phyloP scores from a whole-genome alignment of 2,888 invertebrate genomes.

The Phania funesta region DNA sequence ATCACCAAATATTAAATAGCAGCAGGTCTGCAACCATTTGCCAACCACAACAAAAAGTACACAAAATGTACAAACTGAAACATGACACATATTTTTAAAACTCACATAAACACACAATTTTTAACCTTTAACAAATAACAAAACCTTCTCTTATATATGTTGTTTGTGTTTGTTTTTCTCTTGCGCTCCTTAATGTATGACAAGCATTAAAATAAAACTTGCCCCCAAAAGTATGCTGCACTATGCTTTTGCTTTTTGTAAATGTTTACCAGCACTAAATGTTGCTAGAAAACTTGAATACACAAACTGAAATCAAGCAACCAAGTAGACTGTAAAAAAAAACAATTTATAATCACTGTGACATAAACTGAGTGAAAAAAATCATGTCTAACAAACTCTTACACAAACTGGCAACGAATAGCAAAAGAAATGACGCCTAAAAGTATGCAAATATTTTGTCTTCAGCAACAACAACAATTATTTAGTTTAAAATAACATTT shows the following conservation, averaged over 20 bases:
- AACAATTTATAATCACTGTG: constrained; percentile 50
- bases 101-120: neutral
- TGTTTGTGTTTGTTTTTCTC: neutral
- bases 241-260: constrained; percentile 20
- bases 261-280: constrained; percentile 42
- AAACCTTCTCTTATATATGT: neutral
- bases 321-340: neutral
- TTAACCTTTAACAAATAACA: neutral
- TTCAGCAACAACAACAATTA: neutral
- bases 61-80: neutral
- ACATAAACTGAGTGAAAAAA: constrained; percentile 24
- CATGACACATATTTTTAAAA: neutral
- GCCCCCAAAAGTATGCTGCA: constrained; percentile 25
- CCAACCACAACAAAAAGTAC: no score
- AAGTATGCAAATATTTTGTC: constrained; percentile 53
- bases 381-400: neutral
- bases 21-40: no score
- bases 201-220: neutral
- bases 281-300: neutral
- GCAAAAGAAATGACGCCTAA: constrained; percentile 27
- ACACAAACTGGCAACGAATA: neutral
- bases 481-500: neutral
- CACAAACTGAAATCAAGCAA: neutral
- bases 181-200: neutral
- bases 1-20: no score